Percentiles rank a stretch among this genome's conserved stretches.
These are phyloP conservation scores for Hyles vespertilio DNA, from an alignment of 1,140 invertebrate species.

Conservation along the genomic window DNA sequence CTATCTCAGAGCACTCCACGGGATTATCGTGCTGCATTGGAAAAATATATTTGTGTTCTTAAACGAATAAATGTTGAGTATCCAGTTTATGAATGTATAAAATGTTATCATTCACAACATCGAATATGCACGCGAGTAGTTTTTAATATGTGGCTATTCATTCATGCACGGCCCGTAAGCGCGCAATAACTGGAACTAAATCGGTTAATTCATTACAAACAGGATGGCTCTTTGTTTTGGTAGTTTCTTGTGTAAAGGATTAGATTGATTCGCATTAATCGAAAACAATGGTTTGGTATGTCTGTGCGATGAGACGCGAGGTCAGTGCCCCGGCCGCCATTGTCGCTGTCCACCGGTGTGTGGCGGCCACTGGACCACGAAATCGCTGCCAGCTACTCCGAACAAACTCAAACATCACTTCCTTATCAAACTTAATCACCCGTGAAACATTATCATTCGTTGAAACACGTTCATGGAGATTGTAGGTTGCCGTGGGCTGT, in stretches of 20 bases:
- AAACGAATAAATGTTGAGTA: too few relatives aligned
- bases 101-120: too few relatives aligned
- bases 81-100: too few relatives aligned
- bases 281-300: conserved; percentile 33
- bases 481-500: too few relatives aligned
- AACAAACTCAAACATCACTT: conserved; percentile 9
- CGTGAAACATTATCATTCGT: conserved; percentile 4
- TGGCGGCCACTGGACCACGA: conserved; percentile 59
- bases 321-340: conserved; percentile 52
- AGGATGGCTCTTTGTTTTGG: conserved; percentile 2
- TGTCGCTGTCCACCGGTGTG: conserved; percentile 58
- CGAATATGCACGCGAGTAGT: too few relatives aligned
- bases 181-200: not conserved
- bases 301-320: conserved; percentile 35
- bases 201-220: not conserved
- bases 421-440: conserved; percentile 2
- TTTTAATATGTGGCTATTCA: too few relatives aligned
- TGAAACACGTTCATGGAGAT: not conserved
- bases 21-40: too few relatives aligned
- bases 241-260: conserved; percentile 1
- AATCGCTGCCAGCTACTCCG: conserved; percentile 49
- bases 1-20: too few relatives aligned
- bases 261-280: conserved; percentile 25
- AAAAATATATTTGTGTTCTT: too few relatives aligned
- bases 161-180: too few relatives aligned